Percentiles rank a stretch among this genome's conserved stretches.
phyloP scores from a whole-genome alignment of 2,113 vertebrate genomes.

The Laticauda laticaudata region DNA sequence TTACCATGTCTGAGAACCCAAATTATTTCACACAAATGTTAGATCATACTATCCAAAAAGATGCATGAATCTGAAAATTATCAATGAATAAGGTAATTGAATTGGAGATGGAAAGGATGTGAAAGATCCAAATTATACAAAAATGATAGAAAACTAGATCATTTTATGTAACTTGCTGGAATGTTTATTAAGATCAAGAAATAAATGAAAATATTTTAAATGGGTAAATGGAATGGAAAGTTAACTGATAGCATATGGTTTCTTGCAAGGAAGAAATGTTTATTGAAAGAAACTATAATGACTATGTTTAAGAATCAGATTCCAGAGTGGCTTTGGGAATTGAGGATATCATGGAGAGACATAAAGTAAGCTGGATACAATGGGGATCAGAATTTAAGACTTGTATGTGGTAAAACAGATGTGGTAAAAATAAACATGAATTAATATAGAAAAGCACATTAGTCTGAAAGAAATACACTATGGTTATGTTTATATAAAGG shows the following conservation, averaged over 20 bases:
- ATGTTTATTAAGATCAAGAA: not conserved
- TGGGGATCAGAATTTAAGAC: not conserved
- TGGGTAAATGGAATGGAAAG: not conserved
- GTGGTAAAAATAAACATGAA: not conserved
- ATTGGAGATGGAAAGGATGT: not conserved
- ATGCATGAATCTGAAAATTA: not conserved
- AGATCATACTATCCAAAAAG: not conserved
- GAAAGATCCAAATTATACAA: not conserved
- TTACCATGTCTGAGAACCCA: not conserved
- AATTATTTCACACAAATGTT: not conserved
- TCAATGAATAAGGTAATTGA: not conserved
- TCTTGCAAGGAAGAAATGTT: not conserved
- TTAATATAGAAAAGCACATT: not conserved
- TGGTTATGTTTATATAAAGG: not conserved
- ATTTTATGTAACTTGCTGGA: not conserved
- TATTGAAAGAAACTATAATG: not conserved
- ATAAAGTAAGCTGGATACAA: not conserved
- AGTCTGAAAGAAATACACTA: not conserved
- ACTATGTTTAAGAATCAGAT: not conserved
- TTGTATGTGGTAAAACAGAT: not conserved
- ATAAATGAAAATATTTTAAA: not conserved
- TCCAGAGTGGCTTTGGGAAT: not conserved
- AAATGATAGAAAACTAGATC: not conserved
- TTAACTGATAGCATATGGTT: not conserved
- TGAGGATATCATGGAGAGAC: not conserved